phyloP scores from a whole-genome alignment of 2,797 vertebrate species.

The Melanotaenia boesemani region DNA sequence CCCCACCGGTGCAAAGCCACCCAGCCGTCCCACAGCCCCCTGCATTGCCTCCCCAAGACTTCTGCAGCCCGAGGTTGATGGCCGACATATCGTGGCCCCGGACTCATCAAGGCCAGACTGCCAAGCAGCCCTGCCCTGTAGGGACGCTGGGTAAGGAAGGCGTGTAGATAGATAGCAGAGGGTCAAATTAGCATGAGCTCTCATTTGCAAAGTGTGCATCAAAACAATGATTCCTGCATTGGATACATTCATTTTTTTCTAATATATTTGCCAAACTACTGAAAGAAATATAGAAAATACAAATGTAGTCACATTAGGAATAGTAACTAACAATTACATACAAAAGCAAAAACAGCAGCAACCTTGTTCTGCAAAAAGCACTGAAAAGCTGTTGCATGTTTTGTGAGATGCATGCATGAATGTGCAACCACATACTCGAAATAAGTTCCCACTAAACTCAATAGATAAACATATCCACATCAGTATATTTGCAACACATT shows the following conservation, averaged over 20 bases:
- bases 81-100: slow-evolving; percentile 95
- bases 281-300: neutral
- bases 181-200: neutral
- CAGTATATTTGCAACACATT: neutral
- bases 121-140: slow-evolving; percentile 94
- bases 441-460: neutral
- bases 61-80: slow-evolving; percentile 88
- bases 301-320: neutral
- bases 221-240: neutral
- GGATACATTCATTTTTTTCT: too few species aligned
- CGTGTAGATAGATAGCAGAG: neutral
- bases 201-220: neutral
- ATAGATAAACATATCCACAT: neutral
- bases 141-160: slow-evolving; percentile 75
- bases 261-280: neutral
- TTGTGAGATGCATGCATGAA: neutral
- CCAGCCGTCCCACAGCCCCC: slow-evolving; percentile 84
- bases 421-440: neutral
- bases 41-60: slow-evolving; percentile 86
- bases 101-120: slow-evolving; percentile 93
- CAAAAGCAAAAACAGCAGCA: neutral
- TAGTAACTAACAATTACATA: neutral
- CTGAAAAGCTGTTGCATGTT: neutral
- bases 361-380: neutral
- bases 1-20: slow-evolving; percentile 67